Evolutionary conservation across 2,797 vertebrate species (phyloP).

Genomic region (Siniperca undulata): DNA sequence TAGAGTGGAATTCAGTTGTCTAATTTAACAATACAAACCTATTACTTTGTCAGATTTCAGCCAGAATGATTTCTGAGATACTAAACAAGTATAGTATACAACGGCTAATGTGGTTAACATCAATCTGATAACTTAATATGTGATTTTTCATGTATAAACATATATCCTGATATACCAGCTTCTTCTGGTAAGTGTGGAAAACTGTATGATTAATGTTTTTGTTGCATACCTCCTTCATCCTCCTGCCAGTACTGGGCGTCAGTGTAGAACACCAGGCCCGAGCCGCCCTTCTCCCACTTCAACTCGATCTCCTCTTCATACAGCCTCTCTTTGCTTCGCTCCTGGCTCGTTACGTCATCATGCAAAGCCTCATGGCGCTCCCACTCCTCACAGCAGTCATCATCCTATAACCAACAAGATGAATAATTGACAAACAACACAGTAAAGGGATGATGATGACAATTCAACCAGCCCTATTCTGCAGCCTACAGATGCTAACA

Average conservation of each 20-base stretch:
- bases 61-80: background rate
- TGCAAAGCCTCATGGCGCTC: conserved; percentile 94
- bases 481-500: background rate
- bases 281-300: conserved; percentile 98
- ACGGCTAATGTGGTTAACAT: background rate
- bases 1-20: background rate
- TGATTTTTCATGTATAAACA: background rate
- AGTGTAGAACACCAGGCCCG: conserved; percentile 97
- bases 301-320: conserved; percentile 97
- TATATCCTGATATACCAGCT: background rate
- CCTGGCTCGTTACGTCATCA: conserved; percentile 93
- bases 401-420: conserved; percentile 83
- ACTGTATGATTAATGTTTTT: conserved; percentile 2
- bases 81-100: background rate
- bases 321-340: conserved; percentile 90
- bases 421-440: conserved; percentile 10
- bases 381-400: conserved; percentile 96
- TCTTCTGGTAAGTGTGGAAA: background rate
- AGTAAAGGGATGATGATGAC: background rate
- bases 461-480: background rate
- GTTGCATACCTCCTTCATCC: conserved; percentile 89
- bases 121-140: background rate
- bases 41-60: background rate
- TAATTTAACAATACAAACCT: background rate
- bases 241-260: conserved; percentile 97